Conservation (phyloP, 2,888 invertebrate species). For the Euplagia quadripunctaria region DNA sequence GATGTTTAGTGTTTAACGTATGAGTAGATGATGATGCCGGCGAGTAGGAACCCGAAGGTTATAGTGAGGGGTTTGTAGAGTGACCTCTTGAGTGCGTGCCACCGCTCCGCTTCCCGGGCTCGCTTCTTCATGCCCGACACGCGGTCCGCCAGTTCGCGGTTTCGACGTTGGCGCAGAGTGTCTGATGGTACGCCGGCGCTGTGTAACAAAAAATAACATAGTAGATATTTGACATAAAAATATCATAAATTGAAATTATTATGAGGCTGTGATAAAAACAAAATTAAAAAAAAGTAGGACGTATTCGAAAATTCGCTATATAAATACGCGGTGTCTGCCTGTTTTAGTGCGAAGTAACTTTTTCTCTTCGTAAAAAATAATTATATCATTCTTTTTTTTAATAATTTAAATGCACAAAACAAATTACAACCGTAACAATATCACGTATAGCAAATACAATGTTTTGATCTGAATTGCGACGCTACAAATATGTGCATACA, state of each 20-base stretch:
- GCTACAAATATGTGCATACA: too few species aligned
- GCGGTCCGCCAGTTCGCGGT: conserved; percentile 69
- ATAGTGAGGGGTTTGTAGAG: conserved; percentile 91
- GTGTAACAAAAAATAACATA: conserved; percentile 14
- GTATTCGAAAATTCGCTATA: neutral
- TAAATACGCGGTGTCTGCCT: neutral
- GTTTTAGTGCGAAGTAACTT: neutral
- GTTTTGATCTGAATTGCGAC: too few species aligned
- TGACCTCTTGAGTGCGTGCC: conserved; percentile 93
- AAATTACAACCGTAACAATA: too few species aligned
- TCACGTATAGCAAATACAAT: too few species aligned
- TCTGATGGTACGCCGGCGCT: conserved; percentile 51
- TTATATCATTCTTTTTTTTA: too few species aligned
- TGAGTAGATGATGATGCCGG: conserved; percentile 89
- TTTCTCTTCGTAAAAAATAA: neutral
- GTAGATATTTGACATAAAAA: neutral
- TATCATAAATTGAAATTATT: neutral
- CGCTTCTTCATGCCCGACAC: conserved; percentile 88
- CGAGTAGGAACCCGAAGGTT: conserved; percentile 90
- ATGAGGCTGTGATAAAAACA: conserved; percentile 1
- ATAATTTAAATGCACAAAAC: too few species aligned
- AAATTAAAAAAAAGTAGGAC: neutral
- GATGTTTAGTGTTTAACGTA: conserved; percentile 81
- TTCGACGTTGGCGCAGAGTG: conserved; percentile 66
- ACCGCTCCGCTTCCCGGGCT: conserved; percentile 90